phyloP scores from a whole-genome alignment of 1,140 invertebrate species.

The Vollenhovia emeryi region DNA sequence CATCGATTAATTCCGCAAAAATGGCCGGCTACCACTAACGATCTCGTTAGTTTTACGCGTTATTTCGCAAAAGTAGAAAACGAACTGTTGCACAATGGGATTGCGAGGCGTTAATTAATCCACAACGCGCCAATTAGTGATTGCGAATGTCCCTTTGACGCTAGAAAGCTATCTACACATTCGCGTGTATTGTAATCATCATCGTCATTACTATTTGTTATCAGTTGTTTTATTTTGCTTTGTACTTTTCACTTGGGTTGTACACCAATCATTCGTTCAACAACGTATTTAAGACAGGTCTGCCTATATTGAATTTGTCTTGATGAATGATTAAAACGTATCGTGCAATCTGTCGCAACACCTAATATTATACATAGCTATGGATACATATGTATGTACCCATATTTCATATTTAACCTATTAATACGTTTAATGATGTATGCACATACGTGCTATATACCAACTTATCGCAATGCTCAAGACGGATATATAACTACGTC shows the following conservation, averaged over 20 bases:
- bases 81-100: constrained; percentile 54
- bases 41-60: constrained; percentile 61
- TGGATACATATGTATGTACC: neutral
- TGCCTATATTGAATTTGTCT: neutral
- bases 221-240: constrained; percentile 3
- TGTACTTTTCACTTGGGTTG: neutral
- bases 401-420: neutral
- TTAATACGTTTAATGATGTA: constrained; percentile 5
- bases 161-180: neutral
- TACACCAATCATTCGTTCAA: neutral
- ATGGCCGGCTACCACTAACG: constrained; percentile 40
- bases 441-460: neutral
- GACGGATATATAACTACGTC: neutral
- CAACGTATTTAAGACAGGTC: neutral
- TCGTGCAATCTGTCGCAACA: neutral
- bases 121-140: constrained; percentile 52
- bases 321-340: neutral
- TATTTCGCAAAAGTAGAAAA: constrained; percentile 58
- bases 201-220: constrained; percentile 36
- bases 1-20: constrained; percentile 50
- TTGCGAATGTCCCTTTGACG: constrained; percentile 43
- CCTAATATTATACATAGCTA: neutral
- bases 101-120: constrained; percentile 60
- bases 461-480: neutral
- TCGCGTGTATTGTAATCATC: constrained; percentile 16